These are phyloP conservation scores for Xiphorhynchus erythropygius DNA, from an alignment of 2,797 vertebrate genomes.

Conservation along the genomic window DNA sequence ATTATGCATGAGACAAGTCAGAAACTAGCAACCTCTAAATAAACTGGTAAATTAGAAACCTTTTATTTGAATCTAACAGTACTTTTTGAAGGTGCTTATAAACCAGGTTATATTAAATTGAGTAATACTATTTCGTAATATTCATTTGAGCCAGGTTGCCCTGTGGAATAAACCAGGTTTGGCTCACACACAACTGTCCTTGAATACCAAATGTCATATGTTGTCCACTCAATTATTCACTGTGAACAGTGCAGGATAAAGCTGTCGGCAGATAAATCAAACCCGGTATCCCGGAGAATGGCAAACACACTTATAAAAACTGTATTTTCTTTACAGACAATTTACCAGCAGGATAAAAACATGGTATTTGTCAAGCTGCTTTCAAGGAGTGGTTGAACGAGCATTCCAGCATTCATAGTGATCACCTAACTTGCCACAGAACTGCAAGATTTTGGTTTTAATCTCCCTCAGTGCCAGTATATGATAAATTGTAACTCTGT, in stretches of 20 bases:
- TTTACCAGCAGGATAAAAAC: background rate
- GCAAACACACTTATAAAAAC: background rate
- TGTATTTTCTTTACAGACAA: background rate
- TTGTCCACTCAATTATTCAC: background rate
- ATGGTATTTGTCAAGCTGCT: constrained; percentile 2
- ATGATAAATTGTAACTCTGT: background rate
- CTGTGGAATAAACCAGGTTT: background rate
- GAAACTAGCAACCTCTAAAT: background rate
- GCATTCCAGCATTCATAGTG: background rate
- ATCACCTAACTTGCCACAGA: background rate
- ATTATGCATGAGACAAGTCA: background rate
- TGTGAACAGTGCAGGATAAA: background rate
- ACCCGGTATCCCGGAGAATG: background rate
- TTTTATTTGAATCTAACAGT: background rate
- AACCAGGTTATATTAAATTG: background rate
- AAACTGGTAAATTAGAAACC: background rate
- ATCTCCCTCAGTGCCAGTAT: background rate
- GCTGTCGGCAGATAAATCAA: background rate
- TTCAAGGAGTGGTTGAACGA: background rate
- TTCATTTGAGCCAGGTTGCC: background rate
- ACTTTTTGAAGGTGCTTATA: background rate
- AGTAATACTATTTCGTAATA: background rate
- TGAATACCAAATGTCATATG: background rate
- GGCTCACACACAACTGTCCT: background rate
- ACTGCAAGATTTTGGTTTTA: background rate